Percentiles rank a stretch among this genome's conserved stretches.
Conservation (phyloP, 2,113 vertebrate genomes). For the Crotalus viridis region DNA sequence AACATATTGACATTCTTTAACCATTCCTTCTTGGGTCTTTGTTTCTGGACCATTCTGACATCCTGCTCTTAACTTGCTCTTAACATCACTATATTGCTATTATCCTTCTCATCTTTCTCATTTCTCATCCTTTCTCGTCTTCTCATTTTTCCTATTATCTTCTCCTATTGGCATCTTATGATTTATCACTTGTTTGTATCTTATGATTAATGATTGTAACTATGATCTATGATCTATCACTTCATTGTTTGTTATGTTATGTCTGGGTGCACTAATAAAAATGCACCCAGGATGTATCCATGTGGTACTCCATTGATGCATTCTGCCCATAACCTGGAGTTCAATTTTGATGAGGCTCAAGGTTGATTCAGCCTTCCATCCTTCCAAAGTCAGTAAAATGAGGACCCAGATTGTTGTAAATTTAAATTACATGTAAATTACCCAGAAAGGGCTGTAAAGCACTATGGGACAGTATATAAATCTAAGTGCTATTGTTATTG, state of each 20-base stretch:
- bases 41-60: background rate
- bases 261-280: background rate
- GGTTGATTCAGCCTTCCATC: background rate
- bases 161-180: too few species aligned
- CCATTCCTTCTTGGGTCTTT: background rate
- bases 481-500: background rate
- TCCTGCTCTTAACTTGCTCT: background rate
- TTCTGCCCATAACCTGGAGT: background rate
- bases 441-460: background rate
- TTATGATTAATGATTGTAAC: too few species aligned
- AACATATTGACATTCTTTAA: background rate
- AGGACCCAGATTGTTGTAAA: background rate
- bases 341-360: background rate
- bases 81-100: too few species aligned
- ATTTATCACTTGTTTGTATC: too few species aligned
- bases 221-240: too few species aligned
- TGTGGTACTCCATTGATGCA: background rate
- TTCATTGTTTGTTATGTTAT: too few species aligned
- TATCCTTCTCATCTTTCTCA: too few species aligned
- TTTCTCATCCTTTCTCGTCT: too few species aligned
- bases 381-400: background rate
- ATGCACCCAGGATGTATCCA: background rate
- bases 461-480: background rate
- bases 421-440: background rate
- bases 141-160: too few species aligned